Evolutionary conservation across 2,797 vertebrate species (phyloP).

Genomic region (Gymnopithys bicolor): DNA sequence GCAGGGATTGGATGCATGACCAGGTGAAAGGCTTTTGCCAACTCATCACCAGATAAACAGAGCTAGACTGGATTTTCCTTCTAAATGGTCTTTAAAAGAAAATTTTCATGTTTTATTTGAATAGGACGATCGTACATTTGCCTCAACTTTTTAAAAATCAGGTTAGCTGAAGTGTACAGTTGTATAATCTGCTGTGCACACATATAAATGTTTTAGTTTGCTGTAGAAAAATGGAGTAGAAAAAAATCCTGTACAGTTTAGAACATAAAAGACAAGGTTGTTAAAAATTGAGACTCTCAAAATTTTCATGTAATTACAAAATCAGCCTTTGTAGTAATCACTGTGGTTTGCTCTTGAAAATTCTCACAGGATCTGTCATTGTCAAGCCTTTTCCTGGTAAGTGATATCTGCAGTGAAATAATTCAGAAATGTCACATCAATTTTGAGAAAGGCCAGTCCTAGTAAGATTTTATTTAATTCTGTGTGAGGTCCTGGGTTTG

Average conservation of each 20-base stretch:
- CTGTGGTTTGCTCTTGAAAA: not conserved
- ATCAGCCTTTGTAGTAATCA: not conserved
- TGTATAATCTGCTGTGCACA: not conserved
- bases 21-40: not conserved
- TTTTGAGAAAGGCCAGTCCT: not conserved
- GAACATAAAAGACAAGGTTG: not conserved
- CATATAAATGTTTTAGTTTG: not conserved
- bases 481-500: not conserved
- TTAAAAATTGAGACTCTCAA: not conserved
- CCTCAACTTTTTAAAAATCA: not conserved
- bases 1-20: not conserved
- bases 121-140: not conserved
- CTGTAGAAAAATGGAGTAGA: not conserved
- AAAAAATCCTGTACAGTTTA: not conserved
- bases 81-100: not conserved
- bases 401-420: not conserved
- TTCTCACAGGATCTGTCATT: not conserved
- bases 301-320: not conserved
- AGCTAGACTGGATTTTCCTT: not conserved
- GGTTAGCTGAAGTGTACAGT: not conserved
- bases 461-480: not conserved
- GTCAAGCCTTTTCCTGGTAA: not conserved
- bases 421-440: not conserved
- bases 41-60: fast-evolving
- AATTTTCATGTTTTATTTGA: not conserved